Conservation (phyloP, 2,888 invertebrate genomes). For the Alviniconcha strummeri region DNA sequence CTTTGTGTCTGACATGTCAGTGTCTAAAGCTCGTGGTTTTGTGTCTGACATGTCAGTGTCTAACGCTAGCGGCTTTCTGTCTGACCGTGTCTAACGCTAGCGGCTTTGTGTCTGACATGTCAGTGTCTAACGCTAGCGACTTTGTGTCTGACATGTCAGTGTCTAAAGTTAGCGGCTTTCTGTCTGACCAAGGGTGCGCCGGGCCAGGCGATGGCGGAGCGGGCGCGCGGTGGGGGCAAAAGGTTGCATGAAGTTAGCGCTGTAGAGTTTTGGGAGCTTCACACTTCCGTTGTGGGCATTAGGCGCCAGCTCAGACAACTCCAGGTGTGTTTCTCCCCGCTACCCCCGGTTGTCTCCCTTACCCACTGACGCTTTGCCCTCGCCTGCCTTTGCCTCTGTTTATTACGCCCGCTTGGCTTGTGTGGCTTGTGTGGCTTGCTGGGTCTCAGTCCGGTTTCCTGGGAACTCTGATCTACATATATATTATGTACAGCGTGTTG, state of each 20-base stretch:
- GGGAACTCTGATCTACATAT: too few species aligned
- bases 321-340: constrained; percentile 50
- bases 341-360: neutral
- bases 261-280: constrained; percentile 51
- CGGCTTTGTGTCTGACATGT: too few species aligned
- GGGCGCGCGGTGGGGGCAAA: neutral
- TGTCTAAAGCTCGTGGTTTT: neutral
- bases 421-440: neutral
- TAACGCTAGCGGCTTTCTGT: too few species aligned
- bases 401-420: neutral
- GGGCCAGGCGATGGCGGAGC: neutral
- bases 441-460: too few species aligned
- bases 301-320: constrained; percentile 49
- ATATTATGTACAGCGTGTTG: too few species aligned
- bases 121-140: too few species aligned
- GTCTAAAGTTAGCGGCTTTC: neutral
- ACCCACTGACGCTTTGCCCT: neutral
- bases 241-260: constrained; percentile 44
- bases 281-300: constrained; percentile 54
- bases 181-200: neutral
- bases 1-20: too few species aligned
- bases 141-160: too few species aligned
- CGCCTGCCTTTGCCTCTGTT: neutral
- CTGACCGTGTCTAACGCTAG: too few species aligned
- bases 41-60: neutral